A percentile compares a stretch with the other conserved stretches of the same genome.
Evolutionary conservation across 2,888 invertebrate species (phyloP).

Genomic region (Dilophus febrilis): DNA sequence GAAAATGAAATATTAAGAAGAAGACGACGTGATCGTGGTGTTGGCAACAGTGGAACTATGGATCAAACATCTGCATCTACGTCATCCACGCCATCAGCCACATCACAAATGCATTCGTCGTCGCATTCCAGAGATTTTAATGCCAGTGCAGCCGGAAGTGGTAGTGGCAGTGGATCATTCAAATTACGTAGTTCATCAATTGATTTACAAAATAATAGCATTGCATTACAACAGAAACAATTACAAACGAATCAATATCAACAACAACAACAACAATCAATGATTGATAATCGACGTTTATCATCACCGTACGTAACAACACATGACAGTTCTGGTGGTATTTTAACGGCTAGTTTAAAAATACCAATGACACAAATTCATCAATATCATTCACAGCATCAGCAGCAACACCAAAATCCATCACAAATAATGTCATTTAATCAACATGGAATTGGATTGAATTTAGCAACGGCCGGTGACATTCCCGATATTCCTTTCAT

Average conservation of each 20-base stretch:
- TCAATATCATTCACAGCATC: conserved; percentile 1
- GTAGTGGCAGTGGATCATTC: conserved; percentile 4
- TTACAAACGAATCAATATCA: conserved; percentile 5
- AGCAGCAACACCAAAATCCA: not conserved
- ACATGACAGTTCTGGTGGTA: conserved; percentile 31
- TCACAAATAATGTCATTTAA: too few relatives aligned
- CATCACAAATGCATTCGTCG: conserved; percentile 3
- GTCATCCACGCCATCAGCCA: conserved; percentile 2
- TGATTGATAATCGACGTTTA: conserved; percentile 29
- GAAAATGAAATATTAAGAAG: conserved; percentile 10
- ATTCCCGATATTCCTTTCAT: conserved; percentile 45
- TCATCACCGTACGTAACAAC: conserved; percentile 39
- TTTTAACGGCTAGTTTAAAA: conserved; percentile 65
- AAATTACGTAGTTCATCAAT: conserved; percentile 10
- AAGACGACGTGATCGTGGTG: conserved; percentile 9
- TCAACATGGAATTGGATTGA: not conserved
- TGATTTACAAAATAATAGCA: conserved; percentile 6
- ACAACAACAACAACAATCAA: conserved; percentile 8
- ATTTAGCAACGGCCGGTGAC: not conserved
- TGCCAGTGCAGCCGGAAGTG: too few relatives aligned
- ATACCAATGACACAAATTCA: conserved; percentile 38
- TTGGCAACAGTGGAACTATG: not conserved
- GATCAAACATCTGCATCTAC: conserved; percentile 3
- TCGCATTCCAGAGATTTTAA: too few relatives aligned
- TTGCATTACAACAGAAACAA: not conserved